These are phyloP conservation scores for Heliothis subflexa DNA, from an alignment of 1,140 invertebrate species.

Conservation along the genomic window DNA sequence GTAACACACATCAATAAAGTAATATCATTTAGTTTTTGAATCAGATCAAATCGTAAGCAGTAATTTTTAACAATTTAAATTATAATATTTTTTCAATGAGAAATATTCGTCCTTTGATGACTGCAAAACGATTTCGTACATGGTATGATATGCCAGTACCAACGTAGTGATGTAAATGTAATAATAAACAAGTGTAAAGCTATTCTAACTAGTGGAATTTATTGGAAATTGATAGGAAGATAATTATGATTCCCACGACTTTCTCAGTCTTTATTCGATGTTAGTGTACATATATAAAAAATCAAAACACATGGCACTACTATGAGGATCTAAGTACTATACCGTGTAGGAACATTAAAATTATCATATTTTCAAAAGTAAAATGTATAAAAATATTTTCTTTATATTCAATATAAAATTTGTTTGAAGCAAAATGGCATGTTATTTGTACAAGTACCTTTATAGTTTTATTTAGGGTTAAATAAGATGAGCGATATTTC, in stretches of 20 bases:
- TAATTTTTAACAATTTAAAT: not conserved
- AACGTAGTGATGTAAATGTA: constrained; percentile 12
- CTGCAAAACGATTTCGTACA: not conserved
- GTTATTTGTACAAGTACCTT: constrained; percentile 62
- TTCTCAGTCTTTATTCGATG: constrained; percentile 82
- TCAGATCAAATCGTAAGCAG: constrained; percentile 18
- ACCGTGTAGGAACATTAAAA: constrained; percentile 75
- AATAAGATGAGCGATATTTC: constrained; percentile 46
- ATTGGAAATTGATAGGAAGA: constrained; percentile 45
- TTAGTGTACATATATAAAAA: constrained; percentile 55
- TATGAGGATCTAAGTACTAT: constrained; percentile 72
- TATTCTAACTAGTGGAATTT: constrained; percentile 36
- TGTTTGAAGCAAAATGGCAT: constrained; percentile 59
- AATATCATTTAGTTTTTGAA: constrained; percentile 28
- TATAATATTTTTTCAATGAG: not conserved
- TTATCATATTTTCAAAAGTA: constrained; percentile 70
- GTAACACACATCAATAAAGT: constrained; percentile 9
- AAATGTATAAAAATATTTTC: constrained; percentile 76
- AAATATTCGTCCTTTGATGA: not conserved
- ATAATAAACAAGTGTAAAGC: constrained; percentile 30
- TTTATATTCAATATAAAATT: constrained; percentile 59
- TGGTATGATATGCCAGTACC: not conserved
- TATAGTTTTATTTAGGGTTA: constrained; percentile 34
- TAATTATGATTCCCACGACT: constrained; percentile 57
- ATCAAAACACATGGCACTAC: constrained; percentile 78